These are phyloP conservation scores for Dolichotis patagonum DNA, from an alignment of 2,113 vertebrate species.

Conservation along the genomic window DNA sequence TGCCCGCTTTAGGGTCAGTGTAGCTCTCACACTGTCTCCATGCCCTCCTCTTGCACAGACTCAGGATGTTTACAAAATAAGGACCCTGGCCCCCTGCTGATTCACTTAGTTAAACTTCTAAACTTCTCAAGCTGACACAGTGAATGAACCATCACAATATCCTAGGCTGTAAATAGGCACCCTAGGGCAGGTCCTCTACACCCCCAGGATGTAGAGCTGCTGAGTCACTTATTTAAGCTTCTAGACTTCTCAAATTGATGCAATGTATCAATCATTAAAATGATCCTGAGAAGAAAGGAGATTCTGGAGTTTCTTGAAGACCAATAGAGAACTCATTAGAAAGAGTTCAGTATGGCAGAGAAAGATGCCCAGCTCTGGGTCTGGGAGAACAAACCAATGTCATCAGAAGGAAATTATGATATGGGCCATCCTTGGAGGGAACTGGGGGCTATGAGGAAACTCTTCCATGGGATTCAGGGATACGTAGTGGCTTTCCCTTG, in stretches of 20 bases:
- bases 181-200: not conserved
- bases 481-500: rapidly evolving
- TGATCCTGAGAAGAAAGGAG: no score
- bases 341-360: rapidly evolving
- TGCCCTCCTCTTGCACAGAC: not conserved
- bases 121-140: not conserved
- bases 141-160: not conserved
- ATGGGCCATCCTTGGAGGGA: not conserved
- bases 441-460: rapidly evolving
- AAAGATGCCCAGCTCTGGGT: rapidly evolving
- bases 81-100: not conserved
- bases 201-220: not conserved
- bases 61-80: not conserved
- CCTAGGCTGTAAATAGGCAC: no score
- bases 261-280: not conserved
- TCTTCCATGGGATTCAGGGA: no score
- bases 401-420: rapidly evolving
- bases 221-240: not conserved
- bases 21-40: not conserved
- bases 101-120: not conserved
- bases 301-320: no score
- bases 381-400: rapidly evolving
- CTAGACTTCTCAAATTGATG: not conserved
- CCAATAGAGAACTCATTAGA: rapidly evolving
- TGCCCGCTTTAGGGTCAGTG: not conserved